Evolutionary conservation across 2,797 vertebrate species (phyloP), one percentile per base, ranked within the genome.

Genomic region (Clangula hyemalis): DNA sequence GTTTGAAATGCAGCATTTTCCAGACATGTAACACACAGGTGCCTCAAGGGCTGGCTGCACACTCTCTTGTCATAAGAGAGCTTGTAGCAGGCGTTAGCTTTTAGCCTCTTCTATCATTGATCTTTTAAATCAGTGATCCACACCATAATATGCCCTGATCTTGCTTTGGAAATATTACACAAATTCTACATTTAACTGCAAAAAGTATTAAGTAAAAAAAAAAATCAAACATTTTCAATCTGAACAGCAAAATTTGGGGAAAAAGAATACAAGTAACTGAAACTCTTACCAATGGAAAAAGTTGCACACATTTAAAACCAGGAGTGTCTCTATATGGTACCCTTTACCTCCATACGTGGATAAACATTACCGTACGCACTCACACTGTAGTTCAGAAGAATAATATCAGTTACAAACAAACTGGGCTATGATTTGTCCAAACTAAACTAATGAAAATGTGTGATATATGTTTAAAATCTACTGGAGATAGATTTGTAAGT

Each of bases 401-500:
- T 77, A 68, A 41, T 91, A 96, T 94, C 89, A 89, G 80, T 68
- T 68, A 82, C 64, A 70, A 1, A 0, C 38, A 89, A 91, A 93
- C 8, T 2, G 1, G 16, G 18, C 8, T 68, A 93, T 82, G 84
- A 93, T 96, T 96, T 96, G 80, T 76, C 61, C 43, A 61, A 94
- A 91, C 93, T 58, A 93, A 96, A 94, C 83, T 71, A 74, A 89
- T 73, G 16, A 93, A 92, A 96, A 87, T 32, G 19, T 39, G 53
- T 68, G 47, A 90, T 51, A 91, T 2, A 24, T 58, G 85, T 77
- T 79, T 79, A 90, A 68, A 84, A 58, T 66, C 60, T 57, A 38
- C 34, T 66, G 21, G 21, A 90, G 89, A 94, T 82, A 93, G 45
- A 95, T 81, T 81, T 76, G 16, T 61, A 89, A 93, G 78, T 65